Percentiles rank a stretch among this genome's conserved stretches.
These are phyloP conservation scores for Odontocolon sp. DNA, from an alignment of 2,888 invertebrate species.

Conservation along the genomic window DNA sequence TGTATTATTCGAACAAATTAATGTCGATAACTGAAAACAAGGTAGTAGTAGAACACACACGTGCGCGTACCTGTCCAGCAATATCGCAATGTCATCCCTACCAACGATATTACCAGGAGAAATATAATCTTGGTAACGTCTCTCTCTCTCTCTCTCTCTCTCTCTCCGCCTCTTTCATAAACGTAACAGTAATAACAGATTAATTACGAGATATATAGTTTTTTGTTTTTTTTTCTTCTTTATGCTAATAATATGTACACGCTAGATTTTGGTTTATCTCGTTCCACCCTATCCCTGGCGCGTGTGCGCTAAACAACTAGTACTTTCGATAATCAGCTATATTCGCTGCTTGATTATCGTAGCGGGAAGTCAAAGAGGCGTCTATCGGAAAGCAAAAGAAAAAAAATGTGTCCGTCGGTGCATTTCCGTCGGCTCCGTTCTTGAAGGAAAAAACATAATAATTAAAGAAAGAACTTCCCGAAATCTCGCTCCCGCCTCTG, in stretches of 20 bases:
- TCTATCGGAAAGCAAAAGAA: conserved; percentile 35
- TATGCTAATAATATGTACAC: conserved; percentile 72
- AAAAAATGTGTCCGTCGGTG: neutral
- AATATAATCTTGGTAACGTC: conserved; percentile 79
- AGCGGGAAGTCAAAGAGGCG: conserved; percentile 49
- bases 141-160: conserved; percentile 43
- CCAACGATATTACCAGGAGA: conserved; percentile 70
- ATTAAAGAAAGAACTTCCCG: neutral
- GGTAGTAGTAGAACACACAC: conserved; percentile 40
- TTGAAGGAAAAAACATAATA: neutral
- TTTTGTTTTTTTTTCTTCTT: conserved; percentile 42
- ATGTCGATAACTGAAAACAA: conserved; percentile 55
- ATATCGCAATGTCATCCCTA: conserved; percentile 64
- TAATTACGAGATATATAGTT: conserved; percentile 69
- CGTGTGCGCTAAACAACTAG: conserved; percentile 46
- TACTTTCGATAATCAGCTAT: conserved; percentile 54
- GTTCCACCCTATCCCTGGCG: conserved; percentile 39
- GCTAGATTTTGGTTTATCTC: conserved; percentile 72
- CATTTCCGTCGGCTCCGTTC: neutral
- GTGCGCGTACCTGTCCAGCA: conserved; percentile 53
- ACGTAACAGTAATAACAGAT: conserved; percentile 80
- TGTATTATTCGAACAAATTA: conserved; percentile 44
- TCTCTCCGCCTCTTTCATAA: conserved; percentile 67
- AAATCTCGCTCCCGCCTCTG: neutral
- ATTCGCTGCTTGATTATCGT: conserved; percentile 55